phyloP scores from a whole-genome alignment of 2,888 invertebrate genomes.

The Phania funesta region DNA sequence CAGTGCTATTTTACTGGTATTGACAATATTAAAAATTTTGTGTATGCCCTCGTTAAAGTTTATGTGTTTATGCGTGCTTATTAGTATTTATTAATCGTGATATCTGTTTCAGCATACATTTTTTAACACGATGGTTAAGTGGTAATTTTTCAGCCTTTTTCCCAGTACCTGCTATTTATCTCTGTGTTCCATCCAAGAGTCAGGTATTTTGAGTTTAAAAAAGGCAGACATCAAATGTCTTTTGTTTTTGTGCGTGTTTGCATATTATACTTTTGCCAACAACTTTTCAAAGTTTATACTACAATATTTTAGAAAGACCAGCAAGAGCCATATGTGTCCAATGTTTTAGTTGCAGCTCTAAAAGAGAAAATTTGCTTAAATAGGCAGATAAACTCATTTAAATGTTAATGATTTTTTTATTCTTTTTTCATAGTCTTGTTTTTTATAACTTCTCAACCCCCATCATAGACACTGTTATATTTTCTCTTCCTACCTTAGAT shows the following conservation, averaged over 20 bases:
- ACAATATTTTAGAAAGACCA: not conserved
- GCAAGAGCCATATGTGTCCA: not conserved
- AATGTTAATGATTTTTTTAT: constrained; percentile 61
- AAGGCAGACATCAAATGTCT: not conserved
- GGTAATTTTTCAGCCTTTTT: constrained; percentile 17
- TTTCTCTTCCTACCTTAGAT: constrained; percentile 26
- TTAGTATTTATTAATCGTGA: not conserved
- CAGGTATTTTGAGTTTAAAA: not conserved
- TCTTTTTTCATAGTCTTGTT: not conserved
- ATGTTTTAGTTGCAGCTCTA: not conserved
- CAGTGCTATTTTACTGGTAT: not conserved
- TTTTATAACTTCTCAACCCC: constrained; percentile 54
- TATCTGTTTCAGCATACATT: constrained; percentile 3
- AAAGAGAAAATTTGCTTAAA: constrained; percentile 52
- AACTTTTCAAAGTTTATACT: too few relatives aligned
- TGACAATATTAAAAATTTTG: not conserved
- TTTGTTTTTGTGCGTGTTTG: too few relatives aligned
- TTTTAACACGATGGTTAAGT: not conserved
- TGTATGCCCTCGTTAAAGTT: not conserved
- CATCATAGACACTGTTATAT: constrained; percentile 39
- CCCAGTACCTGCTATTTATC: not conserved
- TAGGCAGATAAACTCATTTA: constrained; percentile 65
- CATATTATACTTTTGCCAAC: too few relatives aligned
- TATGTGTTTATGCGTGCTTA: not conserved
- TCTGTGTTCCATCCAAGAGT: not conserved